phyloP scores from a whole-genome alignment of 2,113 vertebrate species.

The Spea multiplicata region DNA sequence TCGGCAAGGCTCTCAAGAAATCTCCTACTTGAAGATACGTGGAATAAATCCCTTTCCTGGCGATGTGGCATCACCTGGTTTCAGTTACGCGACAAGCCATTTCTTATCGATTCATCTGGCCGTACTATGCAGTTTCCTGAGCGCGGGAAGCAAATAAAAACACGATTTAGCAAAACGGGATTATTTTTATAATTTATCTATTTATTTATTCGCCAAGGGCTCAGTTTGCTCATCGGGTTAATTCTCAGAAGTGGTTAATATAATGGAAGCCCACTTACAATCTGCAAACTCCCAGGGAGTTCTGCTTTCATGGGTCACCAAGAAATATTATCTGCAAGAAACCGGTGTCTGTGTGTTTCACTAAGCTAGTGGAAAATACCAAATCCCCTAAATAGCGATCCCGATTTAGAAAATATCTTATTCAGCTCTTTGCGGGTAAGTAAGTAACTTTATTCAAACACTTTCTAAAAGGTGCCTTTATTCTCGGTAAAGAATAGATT shows the following conservation, averaged over 20 bases:
- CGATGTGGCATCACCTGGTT: slow-evolving; percentile 36
- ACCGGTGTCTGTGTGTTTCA: slow-evolving; percentile 41
- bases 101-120: slow-evolving; percentile 1
- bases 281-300: slow-evolving; percentile 21
- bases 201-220: not conserved
- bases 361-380: slow-evolving; percentile 47
- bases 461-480: slow-evolving; percentile 18
- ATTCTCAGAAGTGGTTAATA: slow-evolving; percentile 14
- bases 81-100: slow-evolving; percentile 2
- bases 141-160: slow-evolving; percentile 32
- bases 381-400: slow-evolving; percentile 45
- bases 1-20: slow-evolving; percentile 1
- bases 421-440: slow-evolving; percentile 40
- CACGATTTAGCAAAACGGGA: slow-evolving; percentile 36
- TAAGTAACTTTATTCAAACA: slow-evolving; percentile 30
- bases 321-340: slow-evolving; percentile 45
- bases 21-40: not conserved
- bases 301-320: slow-evolving; percentile 43
- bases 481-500: not conserved
- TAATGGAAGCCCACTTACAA: slow-evolving; percentile 23
- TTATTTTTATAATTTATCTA: not conserved
- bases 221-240: slow-evolving; percentile 25
- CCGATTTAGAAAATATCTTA: slow-evolving; percentile 44
- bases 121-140: slow-evolving; percentile 21
- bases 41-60: slow-evolving; percentile 36